A percentile compares a stretch with the other conserved stretches of the same genome.
These are phyloP conservation scores for Psilopsiagon aurifrons DNA, from an alignment of 2,113 vertebrate genomes.

Conservation along the genomic window DNA sequence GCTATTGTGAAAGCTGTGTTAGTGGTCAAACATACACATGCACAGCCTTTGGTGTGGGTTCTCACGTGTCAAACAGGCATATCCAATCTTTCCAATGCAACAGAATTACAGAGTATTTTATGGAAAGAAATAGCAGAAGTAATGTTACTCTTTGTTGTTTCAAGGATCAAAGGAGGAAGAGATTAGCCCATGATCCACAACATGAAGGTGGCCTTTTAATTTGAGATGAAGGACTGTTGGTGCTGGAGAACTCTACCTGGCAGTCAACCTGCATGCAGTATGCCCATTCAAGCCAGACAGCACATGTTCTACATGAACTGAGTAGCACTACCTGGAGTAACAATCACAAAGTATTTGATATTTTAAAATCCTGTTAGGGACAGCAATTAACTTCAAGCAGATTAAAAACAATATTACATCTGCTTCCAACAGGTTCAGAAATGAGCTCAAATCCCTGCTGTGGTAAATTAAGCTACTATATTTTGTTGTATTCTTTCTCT, in stretches of 20 bases:
- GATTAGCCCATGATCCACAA: background rate
- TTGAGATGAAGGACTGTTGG: background rate
- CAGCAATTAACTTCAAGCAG: background rate
- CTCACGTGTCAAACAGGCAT: background rate
- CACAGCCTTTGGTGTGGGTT: background rate
- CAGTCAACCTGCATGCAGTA: background rate
- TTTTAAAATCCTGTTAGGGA: background rate
- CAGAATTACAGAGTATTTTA: background rate
- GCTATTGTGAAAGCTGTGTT: background rate
- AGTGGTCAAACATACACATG: background rate
- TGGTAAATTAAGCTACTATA: background rate
- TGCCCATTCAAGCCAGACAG: background rate
- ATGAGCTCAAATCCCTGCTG: slow-evolving; percentile 1
- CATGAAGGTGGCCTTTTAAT: background rate
- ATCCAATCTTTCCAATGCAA: background rate
- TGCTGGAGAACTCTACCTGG: background rate
- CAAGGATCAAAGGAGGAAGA: background rate
- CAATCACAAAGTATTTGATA: background rate
- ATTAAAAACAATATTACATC: slow-evolving; percentile 16
- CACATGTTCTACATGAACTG: background rate
- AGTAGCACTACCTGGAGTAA: background rate
- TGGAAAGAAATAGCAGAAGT: background rate
- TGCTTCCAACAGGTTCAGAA: slow-evolving; percentile 15
- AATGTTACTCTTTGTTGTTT: background rate
- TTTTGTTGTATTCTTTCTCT: background rate